phyloP scores from a whole-genome alignment of 2,797 vertebrate species.

The Periophthalmus magnuspinnatus region DNA sequence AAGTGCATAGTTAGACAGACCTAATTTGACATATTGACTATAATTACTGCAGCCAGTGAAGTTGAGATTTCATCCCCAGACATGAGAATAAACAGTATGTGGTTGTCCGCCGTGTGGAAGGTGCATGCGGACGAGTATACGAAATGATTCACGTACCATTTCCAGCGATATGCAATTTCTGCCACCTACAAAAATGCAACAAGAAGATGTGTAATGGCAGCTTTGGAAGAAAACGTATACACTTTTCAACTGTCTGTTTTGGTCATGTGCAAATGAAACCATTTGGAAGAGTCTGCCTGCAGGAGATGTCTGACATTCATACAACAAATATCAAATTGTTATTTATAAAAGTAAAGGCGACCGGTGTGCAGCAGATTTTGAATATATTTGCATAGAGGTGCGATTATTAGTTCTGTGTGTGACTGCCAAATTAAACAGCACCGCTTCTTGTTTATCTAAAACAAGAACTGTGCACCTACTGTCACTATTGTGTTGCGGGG shows the following conservation, averaged over 20 bases:
- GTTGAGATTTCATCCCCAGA: constrained; percentile 20
- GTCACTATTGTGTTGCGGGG: too few species aligned
- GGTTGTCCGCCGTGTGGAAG: constrained; percentile 32
- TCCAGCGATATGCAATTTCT: constrained; percentile 14
- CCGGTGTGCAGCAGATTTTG: neutral
- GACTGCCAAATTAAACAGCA: constrained; percentile 1
- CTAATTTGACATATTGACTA: constrained; percentile 41
- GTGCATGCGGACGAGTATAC: constrained; percentile 9
- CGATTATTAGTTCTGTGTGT: neutral
- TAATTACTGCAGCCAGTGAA: constrained; percentile 38
- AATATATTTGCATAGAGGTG: constrained; percentile 13
- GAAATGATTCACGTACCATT: constrained; percentile 12
- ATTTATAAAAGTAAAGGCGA: constrained; percentile 7
- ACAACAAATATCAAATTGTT: constrained; percentile 10
- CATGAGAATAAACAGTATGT: constrained; percentile 14
- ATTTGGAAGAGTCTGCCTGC: constrained; percentile 6
- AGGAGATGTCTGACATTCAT: constrained; percentile 6
- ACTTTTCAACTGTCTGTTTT: neutral
- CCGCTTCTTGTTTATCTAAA: constrained; percentile 1
- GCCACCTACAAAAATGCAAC: neutral
- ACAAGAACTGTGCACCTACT: neutral
- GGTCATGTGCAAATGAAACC: constrained; percentile 8
- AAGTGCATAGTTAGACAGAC: constrained; percentile 14
- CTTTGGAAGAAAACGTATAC: neutral
- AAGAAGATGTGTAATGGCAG: neutral